Evolutionary conservation across 37 sponge, comb jelly and placozoan species (phyloP), one percentile per base, ranked within the genome.

Genomic region (Oopsacas minuta): DNA sequence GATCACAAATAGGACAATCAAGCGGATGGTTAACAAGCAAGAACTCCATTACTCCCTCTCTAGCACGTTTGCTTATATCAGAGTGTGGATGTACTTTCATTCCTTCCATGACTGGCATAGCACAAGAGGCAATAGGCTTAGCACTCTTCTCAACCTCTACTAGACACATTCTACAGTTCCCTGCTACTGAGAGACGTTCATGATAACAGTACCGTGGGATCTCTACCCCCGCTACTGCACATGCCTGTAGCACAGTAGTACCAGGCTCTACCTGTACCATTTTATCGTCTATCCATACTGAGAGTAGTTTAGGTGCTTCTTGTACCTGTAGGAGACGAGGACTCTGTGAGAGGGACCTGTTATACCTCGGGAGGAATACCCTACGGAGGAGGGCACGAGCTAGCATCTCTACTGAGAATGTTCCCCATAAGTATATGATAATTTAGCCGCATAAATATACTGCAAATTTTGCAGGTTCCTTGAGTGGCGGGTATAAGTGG

Each of bases 31-130:
- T 97, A 36, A 97, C 97, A 28, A 97, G 92, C 17, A 97, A 91
- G 52, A 97, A 97, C 90, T 97, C 97, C 95, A 94, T 97, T 52
- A 97, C 97, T 0, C 97, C 97, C 82, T 97, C 97, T 52, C 97
- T 84, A 17, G 97, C 97, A 49, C 91, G 92, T 88, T 81, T 89
- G 37, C 93, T 92, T 36, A 84, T 81, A 0, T 90, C 90, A 12
- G 97, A 97, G 87, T 94, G 87, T 0, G 97, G 94, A 35, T 90
- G 89, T 49, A 97, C 88, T 51, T 82, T 94, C 95, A 86, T 86
- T 0, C 94, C 95, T 28, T 88, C 83, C 93, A 97, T 88, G 25
- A 97, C 95, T 8, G 97, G 97, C 93, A 97, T 92, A 1, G 97
- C 97, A 90, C 97, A 97, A 0, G 97, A 86, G 38, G 97, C 97